Base-by-base conservation (phyloP, 2,888 invertebrate genomes). In the Heteromurus nitidus region DNA sequence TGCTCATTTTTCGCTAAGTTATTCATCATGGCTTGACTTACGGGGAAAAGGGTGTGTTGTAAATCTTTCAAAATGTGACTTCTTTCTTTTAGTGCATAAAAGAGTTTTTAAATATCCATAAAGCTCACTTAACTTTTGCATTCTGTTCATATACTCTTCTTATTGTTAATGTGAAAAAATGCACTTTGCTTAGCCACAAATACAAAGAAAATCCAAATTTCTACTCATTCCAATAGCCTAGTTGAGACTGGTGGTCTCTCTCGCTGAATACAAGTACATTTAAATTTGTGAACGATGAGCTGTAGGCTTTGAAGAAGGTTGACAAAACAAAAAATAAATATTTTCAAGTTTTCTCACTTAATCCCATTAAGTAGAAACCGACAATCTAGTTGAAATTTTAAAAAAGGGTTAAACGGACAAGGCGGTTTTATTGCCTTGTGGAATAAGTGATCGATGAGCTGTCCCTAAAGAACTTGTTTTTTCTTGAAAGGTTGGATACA, bases 321-420 rank as follows among this genome's bases (percentile, higher is more conserved):
- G 30, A 67, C 42, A 58, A 68, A 60, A 7, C 26, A 3, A 16
- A 68, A 30, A 76, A n/a, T n/a, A n/a, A n/a, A 76, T 60, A 67
- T 68, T 76, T 76, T 76, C 47, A 5, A 36, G 58, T 31, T 53
- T 68, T 67, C 36, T 16, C 31, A 5, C 28, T 16, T 76, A 76
- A 76, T 76, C 74, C 60, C 68, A 76, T 76, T 76, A 76, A 67
- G 26, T 58, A 18, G 60, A 67, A 68, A 76, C 76, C 76, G 76
- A 76, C 76, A 76, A 30, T 20, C 64, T 31, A 42, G 60, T 62
- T 64, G 44, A 7, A 18, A 20, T 24, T 5, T 60, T 67, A 36
- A 47, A 55, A 73, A 50, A 74, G 64, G 50, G 31, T 31, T 60
- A 13, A n/a, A n/a, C n/a, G n/a, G 47, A 16, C n/a, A 7, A n/a